These are phyloP conservation scores for Andricus quercusramuli DNA, from an alignment of 2,888 invertebrate genomes.

Conservation along the genomic window DNA sequence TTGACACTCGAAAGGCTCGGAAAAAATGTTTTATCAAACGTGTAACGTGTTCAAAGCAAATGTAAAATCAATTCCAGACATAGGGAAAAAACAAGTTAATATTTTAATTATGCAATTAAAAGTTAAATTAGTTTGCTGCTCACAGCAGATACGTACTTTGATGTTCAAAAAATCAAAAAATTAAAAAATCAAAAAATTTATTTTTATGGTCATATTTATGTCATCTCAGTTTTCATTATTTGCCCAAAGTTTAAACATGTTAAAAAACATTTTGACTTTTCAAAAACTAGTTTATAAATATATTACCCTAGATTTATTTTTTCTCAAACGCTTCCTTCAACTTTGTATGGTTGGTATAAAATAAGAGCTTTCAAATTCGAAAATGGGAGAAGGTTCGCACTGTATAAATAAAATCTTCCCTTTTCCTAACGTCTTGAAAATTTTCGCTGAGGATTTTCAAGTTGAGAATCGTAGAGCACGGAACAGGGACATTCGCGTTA, in stretches of 20 bases:
- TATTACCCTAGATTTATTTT: too few species aligned
- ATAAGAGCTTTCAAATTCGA: background rate
- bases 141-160: background rate
- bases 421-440: background rate
- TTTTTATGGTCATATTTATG: too few species aligned
- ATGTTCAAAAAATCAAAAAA: too few species aligned
- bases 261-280: too few species aligned
- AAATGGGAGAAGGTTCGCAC: background rate
- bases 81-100: background rate
- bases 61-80: slow-evolving; percentile 6
- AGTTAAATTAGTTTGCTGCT: background rate
- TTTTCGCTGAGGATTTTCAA: slow-evolving; percentile 6
- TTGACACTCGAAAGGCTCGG: slow-evolving; percentile 25
- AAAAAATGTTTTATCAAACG: slow-evolving; percentile 39
- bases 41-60: slow-evolving; percentile 34
- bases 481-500: slow-evolving; percentile 39
- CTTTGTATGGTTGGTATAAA: background rate
- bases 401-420: background rate
- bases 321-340: too few species aligned
- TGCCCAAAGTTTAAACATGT: too few species aligned
- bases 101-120: background rate
- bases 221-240: too few species aligned
- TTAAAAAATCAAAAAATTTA: background rate
- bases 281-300: too few species aligned
- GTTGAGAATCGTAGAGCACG: slow-evolving; percentile 8